Evolutionary conservation across 2,888 invertebrate species (phyloP).

Genomic region (Temnothorax ravouxi): DNA sequence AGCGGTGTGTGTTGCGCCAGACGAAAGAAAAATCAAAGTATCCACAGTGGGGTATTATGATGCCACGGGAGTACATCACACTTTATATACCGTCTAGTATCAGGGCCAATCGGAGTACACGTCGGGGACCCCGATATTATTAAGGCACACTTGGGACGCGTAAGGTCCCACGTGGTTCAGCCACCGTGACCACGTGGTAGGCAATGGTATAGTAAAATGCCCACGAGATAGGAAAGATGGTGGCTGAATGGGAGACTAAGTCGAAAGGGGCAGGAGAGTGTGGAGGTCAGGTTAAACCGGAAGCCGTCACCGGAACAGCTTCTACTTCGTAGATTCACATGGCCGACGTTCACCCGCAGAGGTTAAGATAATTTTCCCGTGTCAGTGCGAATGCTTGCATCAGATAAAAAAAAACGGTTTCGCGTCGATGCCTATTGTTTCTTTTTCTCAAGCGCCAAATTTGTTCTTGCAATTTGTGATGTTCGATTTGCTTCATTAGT

Average conservation of each 20-base stretch:
- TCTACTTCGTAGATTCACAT: slow-evolving; percentile 82
- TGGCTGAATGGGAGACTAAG: slow-evolving; percentile 74
- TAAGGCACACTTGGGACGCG: slow-evolving; percentile 75
- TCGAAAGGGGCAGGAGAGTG: slow-evolving; percentile 56
- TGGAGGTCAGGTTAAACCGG: slow-evolving; percentile 79
- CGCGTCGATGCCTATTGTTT: slow-evolving; percentile 56
- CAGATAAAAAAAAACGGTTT: slow-evolving; percentile 73
- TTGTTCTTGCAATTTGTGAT: neutral
- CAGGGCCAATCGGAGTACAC: slow-evolving; percentile 37
- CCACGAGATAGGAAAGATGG: slow-evolving; percentile 71
- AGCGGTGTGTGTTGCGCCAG: neutral
- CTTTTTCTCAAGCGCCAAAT: slow-evolving; percentile 5
- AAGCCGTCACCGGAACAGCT: slow-evolving; percentile 83
- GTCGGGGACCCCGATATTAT: slow-evolving; percentile 64
- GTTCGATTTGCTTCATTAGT: neutral
- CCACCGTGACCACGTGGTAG: slow-evolving; percentile 84
- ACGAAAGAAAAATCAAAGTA: slow-evolving; percentile 21
- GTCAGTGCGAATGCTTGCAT: slow-evolving; percentile 78
- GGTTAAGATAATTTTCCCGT: slow-evolving; percentile 83
- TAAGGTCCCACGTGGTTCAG: slow-evolving; percentile 84
- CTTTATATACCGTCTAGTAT: slow-evolving; percentile 37
- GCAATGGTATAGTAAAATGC: slow-evolving; percentile 79
- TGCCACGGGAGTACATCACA: slow-evolving; percentile 7
- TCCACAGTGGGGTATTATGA: slow-evolving; percentile 17
- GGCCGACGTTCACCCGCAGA: slow-evolving; percentile 74